Base-by-base conservation (phyloP, 2,888 invertebrate species). In the Heterodera filipjevi region DNA sequence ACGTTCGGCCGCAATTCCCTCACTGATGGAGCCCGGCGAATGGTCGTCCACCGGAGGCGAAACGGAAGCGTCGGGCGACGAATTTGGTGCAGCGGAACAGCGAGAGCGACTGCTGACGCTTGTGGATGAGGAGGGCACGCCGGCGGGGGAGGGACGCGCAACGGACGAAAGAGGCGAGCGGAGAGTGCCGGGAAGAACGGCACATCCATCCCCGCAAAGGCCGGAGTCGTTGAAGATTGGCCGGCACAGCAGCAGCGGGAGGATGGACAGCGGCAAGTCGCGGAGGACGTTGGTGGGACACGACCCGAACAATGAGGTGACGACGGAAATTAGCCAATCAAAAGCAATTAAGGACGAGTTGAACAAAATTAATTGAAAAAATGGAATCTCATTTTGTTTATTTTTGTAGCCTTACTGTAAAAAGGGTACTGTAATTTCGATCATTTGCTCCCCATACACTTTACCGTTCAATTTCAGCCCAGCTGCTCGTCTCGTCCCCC, bases 41-140 rank as follows among this genome's bases (percentile, higher is more conserved):
- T 78, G 78, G 75, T 59, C 77, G 12, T 53, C 80, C 59, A 77
- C 44, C 16, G 71, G 44, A 3, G 74, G 44, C 14, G 74, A 77
- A 39, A 39, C 44, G 77, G 78, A 22, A 59, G 74, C 30, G 64
- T 49, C 59, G 33, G 46, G 44, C 49, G 35, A 64, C 19, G 66
- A 66, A 14, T 71, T 72, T n/a, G n/a, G 64, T 22, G 53, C n/a
- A 22, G 64, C 64, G 16, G 46, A 73, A 30, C 33, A n/a, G 27
- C 6, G 74, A 10, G 46, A 35, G 27, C 64, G 46, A 73, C 44
- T 64, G 27, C n/a, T 27, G 33, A 73, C n/a, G 1, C 64, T 73
- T 35, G 64, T 64, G 16, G 68, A 68, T 35, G 68, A 68, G 33
- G 68, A 68, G 35, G 33, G 53, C 53, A 53, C 73, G 5, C 27